Evolutionary conservation across 2,113 vertebrate genomes (phyloP), one percentile per base, ranked within the genome.

Genomic region (Protobothrops mucrosquamatus): DNA sequence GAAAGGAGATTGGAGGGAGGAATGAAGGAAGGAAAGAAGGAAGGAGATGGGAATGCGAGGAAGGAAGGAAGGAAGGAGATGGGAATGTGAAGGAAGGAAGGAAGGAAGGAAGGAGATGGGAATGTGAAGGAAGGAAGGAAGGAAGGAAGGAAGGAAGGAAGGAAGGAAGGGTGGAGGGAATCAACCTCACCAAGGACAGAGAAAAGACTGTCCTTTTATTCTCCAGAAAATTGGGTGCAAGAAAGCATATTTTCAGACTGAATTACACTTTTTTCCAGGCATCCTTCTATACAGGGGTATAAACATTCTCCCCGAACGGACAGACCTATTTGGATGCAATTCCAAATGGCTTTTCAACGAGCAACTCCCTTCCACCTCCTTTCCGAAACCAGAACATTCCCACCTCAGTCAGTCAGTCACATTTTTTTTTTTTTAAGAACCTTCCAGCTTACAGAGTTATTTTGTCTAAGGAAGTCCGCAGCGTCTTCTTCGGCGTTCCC

Each of bases 401-500:
- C 4, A 61, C 14, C 24, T 14, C 56, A 43, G 29, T 3, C n/a
- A n/a, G n/a, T n/a, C 12, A 6, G n/a, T 43, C 14, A 24, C 5
- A 9, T 51, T 51, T 48, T 8, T 51, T 51, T n/a, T 46, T 46
- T 46, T 18, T n/a, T 56, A 5, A 4, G 24, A 57, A 15, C 14
- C 6, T n/a, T 55, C 43, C 94, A 46, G 95, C 98, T 98, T 97
- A 99, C 99, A 6, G 98, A 64, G 95, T 99, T 99, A 97, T 99
- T 97, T 95, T 99, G 95, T 95, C 98, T 99, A 89, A 99, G 98
- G 96, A 98, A 99, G 1, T 98, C 98, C 22, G 99, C 99, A 55
- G 99, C 99, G 57, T 99, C 98, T 97, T 99, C 99, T 97, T 99
- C 99, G 14, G 99, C 99, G 89, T 98, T 97, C 91, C 99, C 99